Percentiles rank a stretch among this genome's conserved stretches.
These are phyloP conservation scores for Lithophane leautieri DNA, from an alignment of 2,888 invertebrate species.

Conservation along the genomic window DNA sequence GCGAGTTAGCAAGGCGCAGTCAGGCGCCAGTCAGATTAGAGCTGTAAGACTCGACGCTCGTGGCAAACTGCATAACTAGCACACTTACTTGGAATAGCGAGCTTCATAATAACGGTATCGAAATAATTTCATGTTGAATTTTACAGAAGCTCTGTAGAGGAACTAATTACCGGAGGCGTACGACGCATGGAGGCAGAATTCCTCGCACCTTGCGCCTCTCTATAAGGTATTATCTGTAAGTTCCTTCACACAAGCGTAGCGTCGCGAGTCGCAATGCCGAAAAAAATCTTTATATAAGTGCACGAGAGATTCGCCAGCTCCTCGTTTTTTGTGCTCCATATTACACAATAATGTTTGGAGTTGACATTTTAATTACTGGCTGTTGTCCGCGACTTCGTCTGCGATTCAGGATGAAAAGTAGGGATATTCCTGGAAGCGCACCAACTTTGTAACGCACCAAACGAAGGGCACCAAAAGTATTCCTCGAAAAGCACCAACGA, in stretches of 20 bases:
- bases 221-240: background rate
- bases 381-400: too few relatives aligned
- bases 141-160: background rate
- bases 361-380: background rate
- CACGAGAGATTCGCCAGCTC: background rate
- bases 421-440: too few relatives aligned
- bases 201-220: background rate
- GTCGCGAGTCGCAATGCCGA: background rate
- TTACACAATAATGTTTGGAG: background rate
- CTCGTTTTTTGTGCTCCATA: background rate
- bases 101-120: background rate
- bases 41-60: background rate
- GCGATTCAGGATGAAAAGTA: too few relatives aligned
- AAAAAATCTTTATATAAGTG: background rate
- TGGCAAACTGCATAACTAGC: background rate
- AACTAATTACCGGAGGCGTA: background rate
- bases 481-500: too few relatives aligned
- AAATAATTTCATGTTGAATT: background rate
- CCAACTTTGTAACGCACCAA: too few relatives aligned
- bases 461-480: too few relatives aligned
- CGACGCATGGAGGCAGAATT: background rate
- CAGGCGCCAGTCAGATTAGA: conserved; percentile 23
- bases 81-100: background rate
- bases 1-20: background rate
- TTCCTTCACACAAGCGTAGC: background rate